Evolutionary conservation across 1,140 invertebrate species (phyloP).

Genomic region (Subanguina moxae): DNA sequence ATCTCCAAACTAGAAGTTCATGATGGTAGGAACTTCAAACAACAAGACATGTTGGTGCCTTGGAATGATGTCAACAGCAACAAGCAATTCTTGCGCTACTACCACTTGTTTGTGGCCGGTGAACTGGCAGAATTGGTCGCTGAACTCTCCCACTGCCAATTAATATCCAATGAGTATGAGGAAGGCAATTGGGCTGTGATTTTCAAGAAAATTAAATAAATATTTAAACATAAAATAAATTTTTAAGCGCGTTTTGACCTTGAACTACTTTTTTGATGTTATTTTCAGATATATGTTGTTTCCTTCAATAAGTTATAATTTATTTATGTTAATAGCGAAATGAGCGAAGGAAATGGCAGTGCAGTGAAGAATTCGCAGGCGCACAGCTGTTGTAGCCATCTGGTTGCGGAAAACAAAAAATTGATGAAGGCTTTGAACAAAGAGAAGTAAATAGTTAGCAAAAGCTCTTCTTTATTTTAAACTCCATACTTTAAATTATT

Average conservation of each 20-base stretch:
- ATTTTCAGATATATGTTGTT: not conserved
- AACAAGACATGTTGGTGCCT: slow-evolving; percentile 88
- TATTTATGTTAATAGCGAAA: not conserved
- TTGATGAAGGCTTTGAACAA: slow-evolving; percentile 1
- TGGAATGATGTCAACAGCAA: slow-evolving; percentile 67
- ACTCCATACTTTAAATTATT: too few species aligned
- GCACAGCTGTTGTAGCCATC: not conserved
- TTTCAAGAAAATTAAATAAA: slow-evolving; percentile 42
- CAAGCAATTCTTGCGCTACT: slow-evolving; percentile 52
- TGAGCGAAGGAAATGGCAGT: not conserved
- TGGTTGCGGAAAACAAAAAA: slow-evolving; percentile 1
- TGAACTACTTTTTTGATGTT: not conserved
- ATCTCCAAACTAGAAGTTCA: slow-evolving; percentile 21
- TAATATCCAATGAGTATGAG: slow-evolving; percentile 30
- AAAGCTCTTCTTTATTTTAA: too few species aligned
- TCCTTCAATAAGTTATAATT: not conserved
- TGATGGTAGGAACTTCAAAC: slow-evolving; percentile 68
- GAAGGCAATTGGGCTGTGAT: slow-evolving; percentile 45
- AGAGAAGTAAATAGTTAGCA: not conserved
- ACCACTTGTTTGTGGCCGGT: slow-evolving; percentile 36
- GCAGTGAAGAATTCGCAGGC: not conserved
- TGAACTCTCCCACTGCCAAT: not conserved
- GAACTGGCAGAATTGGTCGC: slow-evolving; percentile 36
- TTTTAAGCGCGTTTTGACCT: not conserved
- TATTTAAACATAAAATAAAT: slow-evolving; percentile 5